These are phyloP conservation scores for Catharus fuscescens DNA, from an alignment of 2,113 vertebrate genomes.

Conservation along the genomic window DNA sequence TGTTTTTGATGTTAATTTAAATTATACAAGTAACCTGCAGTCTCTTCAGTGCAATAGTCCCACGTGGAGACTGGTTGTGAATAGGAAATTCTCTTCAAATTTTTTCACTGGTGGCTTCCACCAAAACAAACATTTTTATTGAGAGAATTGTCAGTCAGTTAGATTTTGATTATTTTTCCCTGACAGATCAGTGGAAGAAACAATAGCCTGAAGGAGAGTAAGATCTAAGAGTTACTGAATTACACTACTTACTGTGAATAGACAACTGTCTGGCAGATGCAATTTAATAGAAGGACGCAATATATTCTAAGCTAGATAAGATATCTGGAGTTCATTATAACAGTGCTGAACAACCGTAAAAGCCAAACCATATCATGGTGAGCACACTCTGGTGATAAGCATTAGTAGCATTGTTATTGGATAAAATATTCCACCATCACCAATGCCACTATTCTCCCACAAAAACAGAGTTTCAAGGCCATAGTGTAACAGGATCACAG, in stretches of 20 bases:
- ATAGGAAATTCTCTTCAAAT: neutral
- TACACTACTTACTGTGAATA: neutral
- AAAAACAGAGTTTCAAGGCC: constrained; percentile 45
- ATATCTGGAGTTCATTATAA: neutral
- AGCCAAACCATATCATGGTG: neutral
- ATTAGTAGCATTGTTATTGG: constrained; percentile 37
- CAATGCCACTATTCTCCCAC: constrained; percentile 40
- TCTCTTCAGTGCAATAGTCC: neutral
- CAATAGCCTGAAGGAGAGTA: neutral
- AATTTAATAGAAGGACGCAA: neutral
- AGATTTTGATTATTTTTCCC: neutral
- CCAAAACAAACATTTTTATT: neutral
- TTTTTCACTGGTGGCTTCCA: neutral
- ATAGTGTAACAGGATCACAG: constrained; percentile 53
- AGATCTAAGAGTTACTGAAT: neutral
- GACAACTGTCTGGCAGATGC: neutral
- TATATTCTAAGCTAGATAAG: neutral
- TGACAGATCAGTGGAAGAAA: neutral
- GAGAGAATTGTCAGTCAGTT: neutral
- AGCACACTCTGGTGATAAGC: constrained; percentile 11
- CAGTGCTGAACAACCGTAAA: neutral
- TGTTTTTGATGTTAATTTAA: neutral
- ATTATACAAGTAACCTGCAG: neutral
- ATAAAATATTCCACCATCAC: constrained; percentile 54
- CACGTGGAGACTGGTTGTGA: neutral